A percentile compares a stretch with the other conserved stretches of the same genome.
phyloP scores from a whole-genome alignment of 2,113 vertebrate genomes.

The Hydrochoerus hydrochaeris region DNA sequence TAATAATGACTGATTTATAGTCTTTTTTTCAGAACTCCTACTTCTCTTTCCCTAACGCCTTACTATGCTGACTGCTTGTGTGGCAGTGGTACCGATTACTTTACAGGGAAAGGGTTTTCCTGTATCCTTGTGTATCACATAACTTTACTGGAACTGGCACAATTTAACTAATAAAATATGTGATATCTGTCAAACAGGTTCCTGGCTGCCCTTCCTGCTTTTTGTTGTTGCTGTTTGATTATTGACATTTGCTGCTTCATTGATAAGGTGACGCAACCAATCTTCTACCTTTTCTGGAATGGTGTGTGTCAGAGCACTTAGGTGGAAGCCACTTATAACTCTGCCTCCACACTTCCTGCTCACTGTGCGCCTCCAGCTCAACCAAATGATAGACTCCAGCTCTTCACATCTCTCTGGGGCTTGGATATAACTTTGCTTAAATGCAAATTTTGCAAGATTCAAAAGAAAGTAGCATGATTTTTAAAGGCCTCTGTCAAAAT shows the following conservation, averaged over 20 bases:
- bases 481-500: not conserved
- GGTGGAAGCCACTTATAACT: no score
- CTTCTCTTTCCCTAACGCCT: not conserved
- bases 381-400: not conserved
- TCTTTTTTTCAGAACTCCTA: not conserved
- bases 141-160: not conserved
- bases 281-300: not conserved
- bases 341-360: not conserved
- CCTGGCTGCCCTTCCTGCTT: not conserved
- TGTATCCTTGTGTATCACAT: not conserved
- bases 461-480: not conserved
- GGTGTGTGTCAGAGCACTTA: not conserved
- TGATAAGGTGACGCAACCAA: not conserved
- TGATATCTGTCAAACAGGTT: not conserved
- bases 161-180: not conserved
- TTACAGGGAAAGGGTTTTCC: not conserved
- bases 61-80: not conserved
- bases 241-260: not conserved
- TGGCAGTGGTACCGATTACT: not conserved
- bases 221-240: not conserved
- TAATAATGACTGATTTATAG: not conserved
- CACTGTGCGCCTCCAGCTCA: not conserved
- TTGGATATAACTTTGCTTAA: not conserved
- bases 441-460: not conserved
- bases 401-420: not conserved